phyloP scores from a whole-genome alignment of 2,888 invertebrate genomes.

The Achlya flavicornis region DNA sequence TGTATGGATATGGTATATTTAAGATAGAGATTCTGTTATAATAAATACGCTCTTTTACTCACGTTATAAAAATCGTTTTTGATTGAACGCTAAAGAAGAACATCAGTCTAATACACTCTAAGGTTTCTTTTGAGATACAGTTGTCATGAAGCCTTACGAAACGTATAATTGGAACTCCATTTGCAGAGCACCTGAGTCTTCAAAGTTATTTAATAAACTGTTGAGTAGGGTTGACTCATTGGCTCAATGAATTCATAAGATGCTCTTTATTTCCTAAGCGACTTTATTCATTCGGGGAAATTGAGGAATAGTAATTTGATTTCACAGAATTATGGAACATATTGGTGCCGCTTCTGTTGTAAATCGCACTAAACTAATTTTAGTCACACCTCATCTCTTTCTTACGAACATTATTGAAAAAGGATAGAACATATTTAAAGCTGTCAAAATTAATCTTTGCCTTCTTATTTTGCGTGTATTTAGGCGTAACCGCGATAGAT shows the following conservation, averaged over 20 bases:
- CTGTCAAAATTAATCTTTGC: too few species aligned
- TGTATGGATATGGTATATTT: too few species aligned
- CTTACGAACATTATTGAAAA: too few species aligned
- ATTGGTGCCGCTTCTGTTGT: too few species aligned
- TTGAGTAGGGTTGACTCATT: not conserved
- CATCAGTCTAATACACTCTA: too few species aligned
- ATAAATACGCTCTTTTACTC: not conserved
- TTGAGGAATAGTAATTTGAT: not conserved
- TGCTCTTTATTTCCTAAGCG: not conserved
- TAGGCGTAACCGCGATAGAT: too few species aligned
- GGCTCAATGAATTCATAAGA: not conserved
- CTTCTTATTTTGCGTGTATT: too few species aligned
- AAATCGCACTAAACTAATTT: too few species aligned
- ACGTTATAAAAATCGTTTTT: not conserved
- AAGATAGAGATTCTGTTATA: too few species aligned
- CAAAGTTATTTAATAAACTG: not conserved
- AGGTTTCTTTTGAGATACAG: not conserved
- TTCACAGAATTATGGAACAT: not conserved
- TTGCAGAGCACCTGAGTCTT: not conserved
- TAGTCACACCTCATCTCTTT: too few species aligned
- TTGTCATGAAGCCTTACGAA: not conserved
- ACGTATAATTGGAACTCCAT: not conserved
- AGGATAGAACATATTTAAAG: too few species aligned
- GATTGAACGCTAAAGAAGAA: not conserved
- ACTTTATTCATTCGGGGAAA: not conserved